Conservation (phyloP, 2,113 vertebrate species). For the Leptobrachium leishanense region DNA sequence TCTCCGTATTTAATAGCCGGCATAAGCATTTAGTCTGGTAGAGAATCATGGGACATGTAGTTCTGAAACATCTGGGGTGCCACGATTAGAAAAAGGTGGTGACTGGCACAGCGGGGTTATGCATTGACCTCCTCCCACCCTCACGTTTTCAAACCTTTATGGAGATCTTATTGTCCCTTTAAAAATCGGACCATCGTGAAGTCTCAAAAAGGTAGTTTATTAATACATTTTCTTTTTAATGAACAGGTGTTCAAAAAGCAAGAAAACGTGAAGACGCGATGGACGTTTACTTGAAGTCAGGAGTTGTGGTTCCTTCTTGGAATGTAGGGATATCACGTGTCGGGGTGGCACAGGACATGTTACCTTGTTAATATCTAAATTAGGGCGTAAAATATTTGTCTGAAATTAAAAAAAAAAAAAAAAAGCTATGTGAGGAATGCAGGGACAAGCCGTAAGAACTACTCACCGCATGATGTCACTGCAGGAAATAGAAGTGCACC, state of each 20-base stretch:
- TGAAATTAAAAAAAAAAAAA: background rate
- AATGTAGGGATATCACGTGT: background rate
- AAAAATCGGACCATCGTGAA: too few relatives aligned
- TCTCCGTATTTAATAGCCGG: too few relatives aligned
- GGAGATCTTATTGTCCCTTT: too few relatives aligned
- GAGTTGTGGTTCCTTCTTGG: background rate
- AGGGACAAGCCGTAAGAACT: background rate
- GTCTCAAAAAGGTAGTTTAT: too few relatives aligned
- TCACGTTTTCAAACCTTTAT: too few relatives aligned
- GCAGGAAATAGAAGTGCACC: background rate
- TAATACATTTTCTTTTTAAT: too few relatives aligned
- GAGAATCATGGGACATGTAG: too few relatives aligned
- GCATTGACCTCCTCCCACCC: too few relatives aligned
- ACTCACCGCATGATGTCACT: background rate
- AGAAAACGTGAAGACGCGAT: background rate
- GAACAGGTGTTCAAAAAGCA: background rate
- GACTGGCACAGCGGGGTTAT: too few relatives aligned
- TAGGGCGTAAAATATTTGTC: background rate
- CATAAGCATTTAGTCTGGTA: too few relatives aligned
- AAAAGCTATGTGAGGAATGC: slow-evolving; percentile 36
- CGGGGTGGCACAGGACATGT: background rate
- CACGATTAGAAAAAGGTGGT: too few relatives aligned
- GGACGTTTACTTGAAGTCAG: background rate
- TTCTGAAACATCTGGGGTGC: too few relatives aligned
- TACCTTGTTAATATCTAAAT: background rate